Percentiles rank a stretch among this genome's conserved stretches.
These are phyloP conservation scores for Lepidocolaptes lacrymiger DNA, from an alignment of 2,797 vertebrate species.

Conservation along the genomic window DNA sequence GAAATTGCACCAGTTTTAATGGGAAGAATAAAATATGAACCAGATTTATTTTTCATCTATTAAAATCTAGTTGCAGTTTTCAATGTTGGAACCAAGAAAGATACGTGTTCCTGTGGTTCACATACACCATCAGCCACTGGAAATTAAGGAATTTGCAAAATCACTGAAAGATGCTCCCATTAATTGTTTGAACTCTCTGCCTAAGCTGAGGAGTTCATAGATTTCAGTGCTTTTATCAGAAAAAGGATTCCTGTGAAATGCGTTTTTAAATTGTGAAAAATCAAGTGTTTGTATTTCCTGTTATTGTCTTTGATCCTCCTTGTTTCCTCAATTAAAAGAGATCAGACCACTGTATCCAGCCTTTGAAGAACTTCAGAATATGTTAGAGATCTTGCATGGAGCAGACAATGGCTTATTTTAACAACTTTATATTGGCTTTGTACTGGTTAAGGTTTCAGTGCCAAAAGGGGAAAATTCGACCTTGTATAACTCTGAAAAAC, in stretches of 20 bases:
- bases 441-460: background rate
- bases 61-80: background rate
- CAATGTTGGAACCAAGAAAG: background rate
- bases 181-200: background rate
- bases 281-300: background rate
- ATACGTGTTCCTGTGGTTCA: background rate
- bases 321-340: background rate
- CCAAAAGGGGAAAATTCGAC: background rate
- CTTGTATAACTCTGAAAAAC: background rate
- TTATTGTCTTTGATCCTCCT: background rate
- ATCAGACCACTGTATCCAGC: background rate
- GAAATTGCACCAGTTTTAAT: conserved; percentile 5
- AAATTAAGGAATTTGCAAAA: background rate
- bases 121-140: background rate
- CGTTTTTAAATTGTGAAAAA: background rate
- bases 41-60: background rate
- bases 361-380: background rate
- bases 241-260: background rate
- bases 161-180: background rate
- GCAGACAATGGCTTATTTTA: background rate
- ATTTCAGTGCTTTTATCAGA: background rate
- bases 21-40: conserved; percentile 6
- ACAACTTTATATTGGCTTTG: background rate
- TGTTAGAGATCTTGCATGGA: background rate
- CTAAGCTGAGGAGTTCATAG: background rate